These are phyloP conservation scores for Danaus plexippus DNA, from an alignment of 1,140 invertebrate species.

Conservation along the genomic window DNA sequence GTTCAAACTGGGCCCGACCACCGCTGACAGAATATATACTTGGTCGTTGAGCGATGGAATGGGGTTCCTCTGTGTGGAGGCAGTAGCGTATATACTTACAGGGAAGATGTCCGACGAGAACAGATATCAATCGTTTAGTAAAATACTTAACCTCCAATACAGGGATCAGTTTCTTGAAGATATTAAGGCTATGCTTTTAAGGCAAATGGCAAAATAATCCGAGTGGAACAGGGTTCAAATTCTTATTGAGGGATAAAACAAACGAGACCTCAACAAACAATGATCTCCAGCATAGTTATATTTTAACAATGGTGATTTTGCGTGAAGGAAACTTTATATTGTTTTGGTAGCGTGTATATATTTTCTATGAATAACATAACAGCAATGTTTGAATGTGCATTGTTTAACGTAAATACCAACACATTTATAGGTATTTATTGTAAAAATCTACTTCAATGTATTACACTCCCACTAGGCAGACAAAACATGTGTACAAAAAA, in stretches of 20 bases:
- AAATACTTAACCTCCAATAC: conserved; percentile 58
- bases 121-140: conserved; percentile 46
- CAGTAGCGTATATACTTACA: conserved; percentile 70
- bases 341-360: no score
- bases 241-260: not conserved
- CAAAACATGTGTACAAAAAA: no score
- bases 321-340: no score
- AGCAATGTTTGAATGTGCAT: no score
- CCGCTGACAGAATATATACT: conserved; percentile 70
- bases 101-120: conserved; percentile 59
- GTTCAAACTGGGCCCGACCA: conserved; percentile 57
- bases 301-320: no score
- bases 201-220: conserved; percentile 44
- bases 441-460: no score
- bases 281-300: no score
- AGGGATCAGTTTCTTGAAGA: conserved; percentile 67
- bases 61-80: conserved; percentile 72
- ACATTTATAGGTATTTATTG: no score
- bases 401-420: no score
- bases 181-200: conserved; percentile 55
- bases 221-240: not conserved
- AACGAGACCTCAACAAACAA: conserved; percentile 1
- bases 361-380: no score
- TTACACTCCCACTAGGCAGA: no score
- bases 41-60: conserved; percentile 74